These are phyloP conservation scores for Forficula auricularia DNA, from an alignment of 1,140 invertebrate genomes.

Conservation along the genomic window DNA sequence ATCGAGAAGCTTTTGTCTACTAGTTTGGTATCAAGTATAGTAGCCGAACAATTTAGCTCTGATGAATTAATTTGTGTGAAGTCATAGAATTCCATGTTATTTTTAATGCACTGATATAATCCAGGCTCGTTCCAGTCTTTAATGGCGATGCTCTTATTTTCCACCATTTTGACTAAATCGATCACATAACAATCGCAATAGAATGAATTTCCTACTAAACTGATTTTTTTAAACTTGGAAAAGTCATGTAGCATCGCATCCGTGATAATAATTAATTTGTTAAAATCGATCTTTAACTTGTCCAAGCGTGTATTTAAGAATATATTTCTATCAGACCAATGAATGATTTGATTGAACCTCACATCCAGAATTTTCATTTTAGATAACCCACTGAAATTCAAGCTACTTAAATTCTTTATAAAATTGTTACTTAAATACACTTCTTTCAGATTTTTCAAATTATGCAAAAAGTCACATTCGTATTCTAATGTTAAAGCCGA, in stretches of 20 bases:
- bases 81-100: neutral
- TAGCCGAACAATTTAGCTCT: neutral
- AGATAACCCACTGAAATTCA: slow-evolving; percentile 22
- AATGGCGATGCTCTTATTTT: neutral
- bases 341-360: slow-evolving; percentile 32
- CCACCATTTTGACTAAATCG: slow-evolving; percentile 27
- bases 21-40: no score
- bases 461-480: slow-evolving; percentile 11
- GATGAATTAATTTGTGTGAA: slow-evolving; percentile 3
- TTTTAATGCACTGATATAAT: slow-evolving; percentile 1
- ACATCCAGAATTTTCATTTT: slow-evolving; percentile 27
- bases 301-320: slow-evolving; percentile 23
- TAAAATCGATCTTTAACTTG: slow-evolving; percentile 25
- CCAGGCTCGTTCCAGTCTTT: slow-evolving; percentile 2
- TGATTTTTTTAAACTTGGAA: slow-evolving; percentile 23
- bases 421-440: slow-evolving; percentile 32
- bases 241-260: slow-evolving; percentile 17
- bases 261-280: slow-evolving; percentile 7
- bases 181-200: slow-evolving; percentile 31
- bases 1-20: no score
- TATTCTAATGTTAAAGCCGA: slow-evolving; percentile 14
- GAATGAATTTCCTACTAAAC: slow-evolving; percentile 31
- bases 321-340: slow-evolving; percentile 15
- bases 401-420: slow-evolving; percentile 29
- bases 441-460: slow-evolving; percentile 25